These are phyloP conservation scores for Protonibea diacanthus DNA, from an alignment of 2,797 vertebrate species.

Conservation along the genomic window DNA sequence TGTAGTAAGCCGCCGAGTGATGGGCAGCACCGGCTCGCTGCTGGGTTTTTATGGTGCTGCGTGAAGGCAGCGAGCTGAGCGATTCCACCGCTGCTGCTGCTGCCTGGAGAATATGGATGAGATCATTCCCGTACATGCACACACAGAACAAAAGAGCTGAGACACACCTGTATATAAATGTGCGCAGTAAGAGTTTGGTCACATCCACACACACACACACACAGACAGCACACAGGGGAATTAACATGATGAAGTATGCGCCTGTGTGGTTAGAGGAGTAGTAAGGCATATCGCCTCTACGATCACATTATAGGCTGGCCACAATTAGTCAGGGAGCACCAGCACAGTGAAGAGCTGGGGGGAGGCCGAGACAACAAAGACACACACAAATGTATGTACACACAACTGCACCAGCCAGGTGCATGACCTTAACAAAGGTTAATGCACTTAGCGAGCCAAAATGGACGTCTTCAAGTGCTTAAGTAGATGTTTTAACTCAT, in stretches of 20 bases:
- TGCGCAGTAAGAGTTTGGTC: not conserved
- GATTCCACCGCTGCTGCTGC: conserved; percentile 35
- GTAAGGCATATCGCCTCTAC: conserved; percentile 23
- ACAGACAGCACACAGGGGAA: not conserved
- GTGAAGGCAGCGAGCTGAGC: conserved; percentile 68
- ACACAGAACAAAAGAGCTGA: conserved; percentile 32
- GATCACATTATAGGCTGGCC: conserved; percentile 47
- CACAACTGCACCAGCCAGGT: not conserved
- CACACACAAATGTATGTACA: not conserved
- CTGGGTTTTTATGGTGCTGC: conserved; percentile 66
- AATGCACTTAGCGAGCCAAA: not conserved
- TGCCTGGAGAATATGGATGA: conserved; percentile 75
- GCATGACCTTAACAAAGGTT: not conserved
- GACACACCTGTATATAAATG: conserved; percentile 39
- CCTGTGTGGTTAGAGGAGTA: conserved; percentile 28
- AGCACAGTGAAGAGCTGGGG: conserved; percentile 12
- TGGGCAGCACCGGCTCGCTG: conserved; percentile 62
- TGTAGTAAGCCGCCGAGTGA: conserved; percentile 67
- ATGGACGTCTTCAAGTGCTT: not conserved
- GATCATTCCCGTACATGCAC: conserved; percentile 51
- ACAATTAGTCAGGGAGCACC: conserved; percentile 43
- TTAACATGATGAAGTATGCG: conserved; percentile 41
- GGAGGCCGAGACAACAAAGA: not conserved
- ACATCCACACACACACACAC: not conserved
- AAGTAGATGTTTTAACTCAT: no score